Conservation (phyloP, 2,113 vertebrate species). For the Arizona elegans region DNA sequence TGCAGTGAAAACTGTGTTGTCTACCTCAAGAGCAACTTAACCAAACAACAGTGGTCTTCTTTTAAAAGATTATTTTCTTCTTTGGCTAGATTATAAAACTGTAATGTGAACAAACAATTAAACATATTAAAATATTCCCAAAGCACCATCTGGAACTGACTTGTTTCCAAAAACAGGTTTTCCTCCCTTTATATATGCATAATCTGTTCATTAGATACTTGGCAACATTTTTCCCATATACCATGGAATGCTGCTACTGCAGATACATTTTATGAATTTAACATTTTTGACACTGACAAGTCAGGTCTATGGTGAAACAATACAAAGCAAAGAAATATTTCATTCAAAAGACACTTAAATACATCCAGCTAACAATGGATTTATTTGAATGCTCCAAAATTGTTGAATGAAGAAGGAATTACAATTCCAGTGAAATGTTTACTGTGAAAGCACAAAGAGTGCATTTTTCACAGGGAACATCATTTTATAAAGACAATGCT, state of each 20-base stretch:
- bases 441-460: neutral
- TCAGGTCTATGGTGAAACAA: neutral
- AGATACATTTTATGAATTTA: neutral
- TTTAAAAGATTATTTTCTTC: conserved; percentile 1
- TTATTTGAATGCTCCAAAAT: neutral
- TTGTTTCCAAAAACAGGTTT: neutral
- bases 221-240: neutral
- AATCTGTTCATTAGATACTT: neutral
- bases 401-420: neutral
- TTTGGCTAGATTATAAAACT: conserved; percentile 17
- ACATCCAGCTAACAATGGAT: neutral
- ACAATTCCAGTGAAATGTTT: neutral
- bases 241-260: neutral
- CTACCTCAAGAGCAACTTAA: neutral
- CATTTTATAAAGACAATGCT: neutral
- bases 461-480: neutral
- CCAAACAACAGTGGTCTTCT: conserved; percentile 27
- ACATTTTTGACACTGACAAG: neutral
- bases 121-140: neutral
- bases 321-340: neutral
- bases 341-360: neutral
- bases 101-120: conserved; percentile 27
- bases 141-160: neutral
- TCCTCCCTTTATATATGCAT: neutral
- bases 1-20: neutral